These are phyloP conservation scores for Metalampra italica DNA, from an alignment of 2,888 invertebrate species.

Conservation along the genomic window DNA sequence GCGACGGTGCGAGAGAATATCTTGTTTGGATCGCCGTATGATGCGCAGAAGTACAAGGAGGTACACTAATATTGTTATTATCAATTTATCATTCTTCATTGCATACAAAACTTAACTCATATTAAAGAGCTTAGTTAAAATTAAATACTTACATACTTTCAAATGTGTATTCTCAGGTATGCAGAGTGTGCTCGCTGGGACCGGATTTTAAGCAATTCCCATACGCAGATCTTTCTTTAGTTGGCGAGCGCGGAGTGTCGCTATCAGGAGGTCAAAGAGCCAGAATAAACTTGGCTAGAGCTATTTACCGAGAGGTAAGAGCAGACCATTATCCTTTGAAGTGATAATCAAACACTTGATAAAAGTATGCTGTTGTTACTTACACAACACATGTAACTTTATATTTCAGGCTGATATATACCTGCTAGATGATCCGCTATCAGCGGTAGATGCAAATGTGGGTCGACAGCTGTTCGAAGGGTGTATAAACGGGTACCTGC, in stretches of 20 bases:
- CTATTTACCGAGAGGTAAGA: slow-evolving; percentile 67
- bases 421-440: slow-evolving; percentile 89
- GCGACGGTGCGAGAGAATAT: slow-evolving; percentile 90
- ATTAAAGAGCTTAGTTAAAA: no score
- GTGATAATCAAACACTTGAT: neutral
- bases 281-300: slow-evolving; percentile 81
- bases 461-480: slow-evolving; percentile 87
- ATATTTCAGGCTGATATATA: slow-evolving; percentile 84
- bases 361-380: no score
- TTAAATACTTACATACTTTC: no score
- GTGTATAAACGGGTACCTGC: slow-evolving; percentile 84
- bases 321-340: slow-evolving; percentile 9
- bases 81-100: neutral
- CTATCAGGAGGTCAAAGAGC: slow-evolving; percentile 87
- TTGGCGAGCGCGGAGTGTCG: slow-evolving; percentile 85
- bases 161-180: no score
- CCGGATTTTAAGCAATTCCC: slow-evolving; percentile 79
- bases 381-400: no score
- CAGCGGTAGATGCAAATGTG: slow-evolving; percentile 91
- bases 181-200: slow-evolving; percentile 73
- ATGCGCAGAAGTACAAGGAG: slow-evolving; percentile 81
- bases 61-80: slow-evolving; percentile 26
- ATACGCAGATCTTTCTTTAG: slow-evolving; percentile 82
- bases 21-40: slow-evolving; percentile 84
- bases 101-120: neutral